phyloP scores from a whole-genome alignment of 2,797 vertebrate species.

The Gobionotothen gibberifrons region DNA sequence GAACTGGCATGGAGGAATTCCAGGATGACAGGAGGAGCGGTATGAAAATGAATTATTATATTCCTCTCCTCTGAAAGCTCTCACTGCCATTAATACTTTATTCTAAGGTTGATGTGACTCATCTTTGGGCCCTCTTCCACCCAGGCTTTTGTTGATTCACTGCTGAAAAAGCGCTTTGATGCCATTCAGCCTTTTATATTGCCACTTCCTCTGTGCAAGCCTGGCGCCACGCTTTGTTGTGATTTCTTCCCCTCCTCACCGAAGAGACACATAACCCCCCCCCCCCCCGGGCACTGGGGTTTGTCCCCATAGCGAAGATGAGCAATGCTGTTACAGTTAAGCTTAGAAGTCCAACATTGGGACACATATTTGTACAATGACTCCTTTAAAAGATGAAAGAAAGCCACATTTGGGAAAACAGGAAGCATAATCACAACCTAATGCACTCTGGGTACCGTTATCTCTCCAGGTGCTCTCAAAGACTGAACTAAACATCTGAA shows the following conservation, averaged over 20 bases:
- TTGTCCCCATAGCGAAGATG: slow-evolving; percentile 62
- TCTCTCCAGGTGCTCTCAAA: slow-evolving; percentile 76
- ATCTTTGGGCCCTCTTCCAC: slow-evolving; percentile 74
- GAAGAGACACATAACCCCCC: slow-evolving; percentile 68
- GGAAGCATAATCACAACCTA: slow-evolving; percentile 67
- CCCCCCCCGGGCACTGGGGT: slow-evolving; percentile 49
- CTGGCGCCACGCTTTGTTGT: slow-evolving; percentile 80
- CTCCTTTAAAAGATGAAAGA: slow-evolving; percentile 53
- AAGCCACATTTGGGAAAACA: slow-evolving; percentile 60
- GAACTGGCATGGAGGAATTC: slow-evolving; percentile 33
- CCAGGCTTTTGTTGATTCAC: slow-evolving; percentile 77
- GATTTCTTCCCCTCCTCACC: slow-evolving; percentile 70
- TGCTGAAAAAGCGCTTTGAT: slow-evolving; percentile 83
- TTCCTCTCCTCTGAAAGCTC: slow-evolving; percentile 40
- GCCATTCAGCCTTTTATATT: slow-evolving; percentile 85
- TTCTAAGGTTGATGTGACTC: slow-evolving; percentile 78
- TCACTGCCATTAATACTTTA: slow-evolving; percentile 50
- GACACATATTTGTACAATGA: slow-evolving; percentile 59
- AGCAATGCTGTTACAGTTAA: slow-evolving; percentile 69
- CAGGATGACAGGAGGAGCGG: slow-evolving; percentile 37
- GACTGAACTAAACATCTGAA: slow-evolving; percentile 57
- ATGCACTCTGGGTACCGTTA: slow-evolving; percentile 65
- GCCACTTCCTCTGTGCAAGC: slow-evolving; percentile 83
- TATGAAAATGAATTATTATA: slow-evolving; percentile 35
- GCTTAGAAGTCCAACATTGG: slow-evolving; percentile 49